Evolutionary conservation across 2,888 invertebrate species (phyloP), one percentile per base, ranked within the genome.

Genomic region (Caenorhabditis sulstoni): DNA sequence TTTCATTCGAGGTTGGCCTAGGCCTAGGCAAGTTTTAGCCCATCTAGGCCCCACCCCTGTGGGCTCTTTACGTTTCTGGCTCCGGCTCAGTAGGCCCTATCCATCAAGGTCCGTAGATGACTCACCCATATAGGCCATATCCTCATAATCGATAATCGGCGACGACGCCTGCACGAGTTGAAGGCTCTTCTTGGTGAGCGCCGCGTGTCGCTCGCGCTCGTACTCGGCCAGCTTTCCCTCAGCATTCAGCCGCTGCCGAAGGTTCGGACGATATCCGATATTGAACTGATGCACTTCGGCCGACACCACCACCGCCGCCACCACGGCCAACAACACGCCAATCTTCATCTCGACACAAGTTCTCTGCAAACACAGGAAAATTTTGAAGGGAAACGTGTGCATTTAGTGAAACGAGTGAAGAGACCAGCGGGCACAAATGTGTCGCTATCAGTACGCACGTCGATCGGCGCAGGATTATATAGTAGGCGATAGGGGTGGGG

Each of bases 41-140:
- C n/a, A n/a, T n/a, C n/a, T n/a, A n/a, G n/a, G n/a, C n/a, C n/a
- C n/a, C n/a, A n/a, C n/a, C n/a, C n/a, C n/a, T n/a, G n/a, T n/a
- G n/a, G n/a, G n/a, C n/a, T n/a, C n/a, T n/a, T n/a, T n/a, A n/a
- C n/a, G n/a, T n/a, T n/a, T n/a, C n/a, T n/a, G n/a, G n/a, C n/a
- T n/a, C n/a, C n/a, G n/a, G n/a, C n/a, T n/a, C n/a, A n/a, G n/a
- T n/a, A n/a, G n/a, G n/a, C n/a, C n/a, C n/a, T n/a, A n/a, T n/a
- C n/a, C n/a, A 29, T 29, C 29, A 29, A 29, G 3, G 4, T 29
- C 29, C 29, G n/a, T n/a, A 37, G 11, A 37, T 14, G 4, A 55
- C 58, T 47, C 45, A 81, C 81, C 70, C 82, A 82, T 82, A 37
- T 84, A 84, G 0, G 84, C 82, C 82, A 84, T 82, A 50, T 84